phyloP scores from a whole-genome alignment of 2,888 invertebrate species.

The Ferrisia virgata region DNA sequence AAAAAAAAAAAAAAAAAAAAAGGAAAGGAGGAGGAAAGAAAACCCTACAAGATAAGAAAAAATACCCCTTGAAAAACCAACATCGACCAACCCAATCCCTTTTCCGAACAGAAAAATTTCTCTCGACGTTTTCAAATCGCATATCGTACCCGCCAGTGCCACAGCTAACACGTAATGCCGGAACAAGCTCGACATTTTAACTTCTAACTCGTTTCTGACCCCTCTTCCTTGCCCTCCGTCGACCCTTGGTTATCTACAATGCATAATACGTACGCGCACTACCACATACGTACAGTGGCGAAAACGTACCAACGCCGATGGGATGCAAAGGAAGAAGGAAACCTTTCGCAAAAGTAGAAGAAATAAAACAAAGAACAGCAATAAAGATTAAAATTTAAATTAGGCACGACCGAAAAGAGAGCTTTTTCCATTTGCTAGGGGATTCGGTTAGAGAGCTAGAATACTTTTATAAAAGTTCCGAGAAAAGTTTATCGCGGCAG shows the following conservation, averaged over 20 bases:
- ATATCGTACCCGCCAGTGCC: too few relatives aligned
- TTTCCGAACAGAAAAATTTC: too few relatives aligned
- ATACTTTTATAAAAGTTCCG: slow-evolving; percentile 45
- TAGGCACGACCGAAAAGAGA: slow-evolving; percentile 44
- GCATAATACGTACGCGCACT: too few relatives aligned
- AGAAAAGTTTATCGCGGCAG: slow-evolving; percentile 38
- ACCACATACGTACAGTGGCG: neutral
- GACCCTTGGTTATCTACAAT: neutral
- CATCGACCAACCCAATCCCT: too few relatives aligned
- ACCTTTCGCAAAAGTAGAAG: slow-evolving; percentile 33
- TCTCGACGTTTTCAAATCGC: too few relatives aligned
- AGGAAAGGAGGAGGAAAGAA: too few relatives aligned
- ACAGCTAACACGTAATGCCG: too few relatives aligned
- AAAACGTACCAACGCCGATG: neutral
- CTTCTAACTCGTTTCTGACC: neutral
- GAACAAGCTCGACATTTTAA: neutral
- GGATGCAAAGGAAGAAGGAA: neutral
- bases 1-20: too few relatives aligned
- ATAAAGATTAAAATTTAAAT: slow-evolving; percentile 46
- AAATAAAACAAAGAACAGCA: slow-evolving; percentile 44
- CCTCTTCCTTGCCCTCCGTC: neutral
- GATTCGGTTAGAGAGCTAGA: slow-evolving; percentile 40
- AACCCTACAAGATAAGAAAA: too few relatives aligned
- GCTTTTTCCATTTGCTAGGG: slow-evolving; percentile 43
- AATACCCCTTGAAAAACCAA: too few relatives aligned